Percentiles rank a stretch among this genome's conserved stretches.
phyloP scores from a whole-genome alignment of 2,888 invertebrate genomes.

The Automeris io region DNA sequence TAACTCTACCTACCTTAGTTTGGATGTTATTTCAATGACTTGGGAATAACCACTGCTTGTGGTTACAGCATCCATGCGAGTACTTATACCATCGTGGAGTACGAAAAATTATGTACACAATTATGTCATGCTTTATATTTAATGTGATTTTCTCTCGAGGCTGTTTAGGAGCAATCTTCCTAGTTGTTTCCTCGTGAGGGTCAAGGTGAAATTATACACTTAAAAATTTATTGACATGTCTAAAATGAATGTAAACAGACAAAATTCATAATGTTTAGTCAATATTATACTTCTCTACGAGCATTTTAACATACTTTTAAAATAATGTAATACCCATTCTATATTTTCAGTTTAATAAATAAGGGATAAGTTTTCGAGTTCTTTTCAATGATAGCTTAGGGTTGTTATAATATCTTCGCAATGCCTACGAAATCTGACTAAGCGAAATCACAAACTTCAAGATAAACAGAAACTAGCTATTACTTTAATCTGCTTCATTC shows the following conservation, averaged over 20 bases:
- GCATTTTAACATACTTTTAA: too few species aligned
- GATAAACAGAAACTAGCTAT: too few species aligned
- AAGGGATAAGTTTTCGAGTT: too few species aligned
- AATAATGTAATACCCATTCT: too few species aligned
- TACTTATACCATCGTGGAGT: conserved; percentile 12
- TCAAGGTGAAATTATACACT: conserved; percentile 2
- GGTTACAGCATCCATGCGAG: background rate
- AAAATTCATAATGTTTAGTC: too few species aligned
- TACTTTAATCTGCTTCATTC: too few species aligned
- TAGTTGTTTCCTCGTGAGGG: background rate
- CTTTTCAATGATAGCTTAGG: too few species aligned
- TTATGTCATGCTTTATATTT: conserved; percentile 8
- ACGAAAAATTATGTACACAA: conserved; percentile 10
- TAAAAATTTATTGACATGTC: background rate
- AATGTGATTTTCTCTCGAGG: conserved; percentile 13
- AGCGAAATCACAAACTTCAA: too few species aligned
- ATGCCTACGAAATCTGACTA: too few species aligned
- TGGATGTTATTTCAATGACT: conserved; percentile 9
- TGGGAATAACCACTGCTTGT: conserved; percentile 11
- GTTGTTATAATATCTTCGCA: too few species aligned
- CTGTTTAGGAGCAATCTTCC: conserved; percentile 9
- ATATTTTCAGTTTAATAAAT: too few species aligned
- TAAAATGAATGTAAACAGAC: background rate
- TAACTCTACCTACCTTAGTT: background rate
- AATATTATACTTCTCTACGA: too few species aligned